Conservation (phyloP, 1,140 invertebrate species). For the Drosophila dunni region DNA sequence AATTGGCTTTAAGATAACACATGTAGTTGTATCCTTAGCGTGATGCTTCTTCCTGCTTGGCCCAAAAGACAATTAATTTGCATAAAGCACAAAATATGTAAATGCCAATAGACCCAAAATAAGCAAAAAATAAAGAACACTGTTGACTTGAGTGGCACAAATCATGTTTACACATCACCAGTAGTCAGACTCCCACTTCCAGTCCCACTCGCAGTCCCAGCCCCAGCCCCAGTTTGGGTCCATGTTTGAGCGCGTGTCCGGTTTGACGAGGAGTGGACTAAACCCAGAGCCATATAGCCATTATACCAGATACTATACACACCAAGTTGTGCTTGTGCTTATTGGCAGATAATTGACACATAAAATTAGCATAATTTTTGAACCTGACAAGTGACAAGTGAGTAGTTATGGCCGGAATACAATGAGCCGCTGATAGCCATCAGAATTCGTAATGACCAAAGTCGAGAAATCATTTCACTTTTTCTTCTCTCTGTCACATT, state of each 20-base stretch:
- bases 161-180: slow-evolving; percentile 78
- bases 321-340: slow-evolving; percentile 52
- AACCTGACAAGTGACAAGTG: slow-evolving; percentile 56
- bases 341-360: slow-evolving; percentile 83
- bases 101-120: slow-evolving; percentile 54
- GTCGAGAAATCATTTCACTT: slow-evolving; percentile 72
- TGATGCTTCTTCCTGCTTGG: neutral
- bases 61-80: slow-evolving; percentile 50
- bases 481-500: slow-evolving; percentile 23
- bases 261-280: slow-evolving; percentile 38
- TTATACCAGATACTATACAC: slow-evolving; percentile 8
- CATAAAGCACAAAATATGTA: slow-evolving; percentile 70
- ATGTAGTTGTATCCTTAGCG: neutral
- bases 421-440: slow-evolving; percentile 61
- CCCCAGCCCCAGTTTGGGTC: slow-evolving; percentile 10
- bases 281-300: slow-evolving; percentile 49
- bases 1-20: slow-evolving; percentile 22
- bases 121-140: slow-evolving; percentile 40
- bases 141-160: slow-evolving; percentile 70
- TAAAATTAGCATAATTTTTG: slow-evolving; percentile 82
- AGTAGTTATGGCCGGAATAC: slow-evolving; percentile 52
- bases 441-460: slow-evolving; percentile 76
- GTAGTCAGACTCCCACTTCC: slow-evolving; percentile 6
- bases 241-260: neutral
- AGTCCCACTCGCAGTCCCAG: neutral